Evolutionary conservation across 2,888 invertebrate genomes (phyloP).

Genomic region (Nemurella pictetii): DNA sequence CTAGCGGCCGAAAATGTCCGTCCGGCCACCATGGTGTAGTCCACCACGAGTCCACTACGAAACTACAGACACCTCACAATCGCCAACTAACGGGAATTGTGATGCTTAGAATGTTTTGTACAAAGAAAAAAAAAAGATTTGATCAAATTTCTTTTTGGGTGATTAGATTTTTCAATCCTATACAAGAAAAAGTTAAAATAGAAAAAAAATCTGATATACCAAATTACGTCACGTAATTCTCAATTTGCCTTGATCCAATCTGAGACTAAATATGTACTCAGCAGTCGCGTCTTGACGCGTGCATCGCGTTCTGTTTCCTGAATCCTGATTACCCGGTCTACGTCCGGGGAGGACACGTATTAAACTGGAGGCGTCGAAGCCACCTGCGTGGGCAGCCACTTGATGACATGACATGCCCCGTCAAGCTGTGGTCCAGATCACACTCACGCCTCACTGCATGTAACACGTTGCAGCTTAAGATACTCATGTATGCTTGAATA

Average conservation of each 20-base stretch:
- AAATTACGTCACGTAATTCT: conserved; percentile 27
- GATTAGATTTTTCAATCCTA: conserved; percentile 29
- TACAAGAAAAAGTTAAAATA: not conserved
- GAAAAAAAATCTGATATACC: conserved; percentile 25
- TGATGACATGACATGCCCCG: not conserved
- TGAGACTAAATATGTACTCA: conserved; percentile 24
- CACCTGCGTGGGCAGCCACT: too few relatives aligned
- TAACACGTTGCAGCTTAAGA: too few relatives aligned
- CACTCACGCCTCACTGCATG: too few relatives aligned
- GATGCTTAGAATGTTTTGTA: conserved; percentile 24
- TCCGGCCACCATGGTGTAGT: conserved; percentile 2
- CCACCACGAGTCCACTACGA: too few relatives aligned
- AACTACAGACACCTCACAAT: conserved; percentile 11
- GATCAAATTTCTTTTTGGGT: conserved; percentile 31
- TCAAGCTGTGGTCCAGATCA: not conserved
- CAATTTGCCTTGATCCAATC: conserved; percentile 23
- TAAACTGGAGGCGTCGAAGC: not conserved
- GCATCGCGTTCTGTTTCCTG: conserved; percentile 14
- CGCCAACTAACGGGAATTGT: conserved; percentile 23
- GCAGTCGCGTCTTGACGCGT: not conserved
- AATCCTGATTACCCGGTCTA: not conserved
- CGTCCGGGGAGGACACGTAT: too few relatives aligned
- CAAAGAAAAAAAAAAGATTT: conserved; percentile 24
- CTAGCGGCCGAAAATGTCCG: not conserved
- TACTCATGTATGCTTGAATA: too few relatives aligned